Percentiles rank a stretch among this genome's conserved stretches.
Conservation (phyloP, 2,888 invertebrate genomes). For the Eugnorisma glareosa region DNA sequence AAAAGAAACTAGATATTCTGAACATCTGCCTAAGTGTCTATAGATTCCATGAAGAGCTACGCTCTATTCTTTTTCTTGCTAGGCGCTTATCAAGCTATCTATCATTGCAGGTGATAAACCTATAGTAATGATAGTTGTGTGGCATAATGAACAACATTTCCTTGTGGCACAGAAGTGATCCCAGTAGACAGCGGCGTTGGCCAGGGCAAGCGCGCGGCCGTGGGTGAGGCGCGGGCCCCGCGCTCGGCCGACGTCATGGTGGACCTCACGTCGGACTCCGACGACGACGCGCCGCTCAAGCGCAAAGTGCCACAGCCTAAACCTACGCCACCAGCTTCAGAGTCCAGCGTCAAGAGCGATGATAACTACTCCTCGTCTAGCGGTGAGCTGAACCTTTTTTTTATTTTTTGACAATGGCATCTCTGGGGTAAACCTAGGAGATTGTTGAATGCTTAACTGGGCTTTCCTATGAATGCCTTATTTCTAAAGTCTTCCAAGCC, state of each 20-base stretch:
- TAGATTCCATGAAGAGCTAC: not conserved
- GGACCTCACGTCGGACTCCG: constrained; percentile 94
- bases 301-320: constrained; percentile 88
- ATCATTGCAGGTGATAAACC: not conserved
- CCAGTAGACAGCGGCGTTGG: constrained; percentile 81
- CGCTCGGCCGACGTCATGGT: constrained; percentile 88
- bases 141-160: not conserved
- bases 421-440: not conserved
- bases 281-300: constrained; percentile 93
- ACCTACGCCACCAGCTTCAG: constrained; percentile 83
- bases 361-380: constrained; percentile 84
- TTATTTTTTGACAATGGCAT: rapidly evolving
- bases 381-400: constrained; percentile 66
- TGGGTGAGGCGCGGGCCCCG: constrained; percentile 78
- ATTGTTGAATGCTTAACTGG: not conserved
- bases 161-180: constrained; percentile 82
- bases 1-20: not conserved
- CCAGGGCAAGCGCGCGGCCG: constrained; percentile 82
- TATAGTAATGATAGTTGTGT: not conserved
- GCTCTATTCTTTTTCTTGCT: not conserved
- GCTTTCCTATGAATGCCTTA: not conserved
- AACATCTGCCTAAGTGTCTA: not conserved
- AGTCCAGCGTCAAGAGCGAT: constrained; percentile 77
- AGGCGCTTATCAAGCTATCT: not conserved
- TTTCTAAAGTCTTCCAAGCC: not conserved